Base-by-base conservation (phyloP, 2,113 vertebrate genomes). In the Chaetodon trifascialis region DNA sequence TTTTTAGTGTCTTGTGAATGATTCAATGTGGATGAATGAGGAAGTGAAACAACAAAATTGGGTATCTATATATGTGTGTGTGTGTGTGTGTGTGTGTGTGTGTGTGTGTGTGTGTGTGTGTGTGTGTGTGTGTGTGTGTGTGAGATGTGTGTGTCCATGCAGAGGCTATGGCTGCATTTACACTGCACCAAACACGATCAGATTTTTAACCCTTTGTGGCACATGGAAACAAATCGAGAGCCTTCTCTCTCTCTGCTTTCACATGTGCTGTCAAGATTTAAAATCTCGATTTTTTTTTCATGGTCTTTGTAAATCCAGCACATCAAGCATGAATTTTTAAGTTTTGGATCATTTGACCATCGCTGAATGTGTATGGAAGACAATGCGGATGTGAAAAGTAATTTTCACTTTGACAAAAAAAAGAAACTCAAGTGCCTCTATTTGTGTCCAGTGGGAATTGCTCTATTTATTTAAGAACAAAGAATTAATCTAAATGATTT, bases 391-490 rank as follows among this genome's bases (percentile, higher is more conserved):
- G 87, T 92, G 91, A 90, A 92, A 94, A 91, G 73, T 82, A 69
- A 92, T 93, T 92, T 93, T 94, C 88, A 94, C 91, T 88, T 87
- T 89, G 91, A 93, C 88, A 89, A 88, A 88, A 90, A 90, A 76
- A 93, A 72, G 79, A 91, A 93, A 91, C 90, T 93, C 85, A 96
- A 96, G 95, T 96, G 95, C 95, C 95, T 96, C 90, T 93, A 91
- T 91, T 93, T 83, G 89, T 92, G 95, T 95, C 94, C 89, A 81
- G 89, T 94, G 93, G 90, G 92, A 95, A 94, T 93, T 95, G 91
- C 94, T 95, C 93, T 95, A 95, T 93, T 94, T 95, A 95, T 95
- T 95, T 94, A 93, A 93, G 91, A 94, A 94, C 85, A 92, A 92
- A 94, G 88, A 94, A 92, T 94, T 92, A 94, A 92, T 93, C 90